A percentile compares a stretch with the other conserved stretches of the same genome.
Evolutionary conservation across 2,888 invertebrate species (phyloP).

Genomic region (Chesias legatella): DNA sequence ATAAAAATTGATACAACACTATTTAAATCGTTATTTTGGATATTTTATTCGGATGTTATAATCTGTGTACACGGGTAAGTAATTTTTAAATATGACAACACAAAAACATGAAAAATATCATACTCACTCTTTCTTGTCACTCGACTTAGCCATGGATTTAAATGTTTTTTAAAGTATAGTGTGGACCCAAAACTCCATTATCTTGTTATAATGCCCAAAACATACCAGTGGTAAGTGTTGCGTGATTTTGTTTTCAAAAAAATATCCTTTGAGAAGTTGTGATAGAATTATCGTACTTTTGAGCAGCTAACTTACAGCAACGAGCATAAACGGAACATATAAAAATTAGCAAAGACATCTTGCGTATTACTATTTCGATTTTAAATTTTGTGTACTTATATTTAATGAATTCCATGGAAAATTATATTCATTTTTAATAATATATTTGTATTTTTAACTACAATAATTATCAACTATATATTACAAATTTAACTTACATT

Average conservation of each 20-base stretch:
- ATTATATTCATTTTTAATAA: conserved; percentile 78
- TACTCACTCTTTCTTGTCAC: no score
- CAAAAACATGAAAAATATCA: conserved; percentile 19
- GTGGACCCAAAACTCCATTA: no score
- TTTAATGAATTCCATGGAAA: conserved; percentile 78
- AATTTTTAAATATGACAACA: conserved; percentile 36
- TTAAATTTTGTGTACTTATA: conserved; percentile 59
- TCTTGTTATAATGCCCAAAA: no score
- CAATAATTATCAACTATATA: conserved; percentile 78
- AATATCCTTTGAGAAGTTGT: no score
- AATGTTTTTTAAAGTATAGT: no score
- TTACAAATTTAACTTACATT: conserved; percentile 77
- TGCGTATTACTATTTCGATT: conserved; percentile 36
- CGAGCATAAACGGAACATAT: not conserved
- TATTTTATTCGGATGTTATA: no score
- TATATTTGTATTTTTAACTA: conserved; percentile 78
- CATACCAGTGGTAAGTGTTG: no score
- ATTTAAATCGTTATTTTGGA: no score
- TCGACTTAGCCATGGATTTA: no score
- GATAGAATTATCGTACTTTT: no score
- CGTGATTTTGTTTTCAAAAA: no score
- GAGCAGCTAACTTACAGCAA: conserved; percentile 7
- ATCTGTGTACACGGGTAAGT: no score
- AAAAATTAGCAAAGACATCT: conserved; percentile 18
- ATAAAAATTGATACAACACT: conserved; percentile 65